phyloP scores from a whole-genome alignment of 2,797 vertebrate species.

The Hyperoplus immaculatus region DNA sequence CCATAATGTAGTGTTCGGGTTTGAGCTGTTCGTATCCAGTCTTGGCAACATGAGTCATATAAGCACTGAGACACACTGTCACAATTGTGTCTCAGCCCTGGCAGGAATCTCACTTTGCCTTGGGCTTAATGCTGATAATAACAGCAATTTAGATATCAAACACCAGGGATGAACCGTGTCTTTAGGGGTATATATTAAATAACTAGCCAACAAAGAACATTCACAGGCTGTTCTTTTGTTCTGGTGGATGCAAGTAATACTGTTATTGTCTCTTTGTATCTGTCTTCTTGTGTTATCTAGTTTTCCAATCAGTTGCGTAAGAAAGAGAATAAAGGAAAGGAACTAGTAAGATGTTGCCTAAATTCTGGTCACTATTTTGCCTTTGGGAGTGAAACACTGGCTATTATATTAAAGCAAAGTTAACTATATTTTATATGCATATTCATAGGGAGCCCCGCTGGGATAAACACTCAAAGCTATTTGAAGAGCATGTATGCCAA shows the following conservation, averaged over 20 bases:
- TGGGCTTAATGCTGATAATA: conserved; percentile 31
- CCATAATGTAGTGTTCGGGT: conserved; percentile 16
- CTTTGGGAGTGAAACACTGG: conserved; percentile 31
- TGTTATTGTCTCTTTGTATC: conserved; percentile 9
- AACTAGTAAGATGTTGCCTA: not conserved
- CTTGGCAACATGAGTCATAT: conserved; percentile 53
- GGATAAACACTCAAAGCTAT: conserved; percentile 45
- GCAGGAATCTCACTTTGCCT: conserved; percentile 43
- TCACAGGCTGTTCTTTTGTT: conserved; percentile 14
- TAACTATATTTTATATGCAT: conserved; percentile 29
- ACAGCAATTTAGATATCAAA: conserved; percentile 25
- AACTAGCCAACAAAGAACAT: conserved; percentile 25
- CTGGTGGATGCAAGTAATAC: conserved; percentile 20
- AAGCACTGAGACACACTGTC: conserved; percentile 35
- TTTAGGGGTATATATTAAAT: conserved; percentile 18
- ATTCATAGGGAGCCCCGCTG: conserved; percentile 40
- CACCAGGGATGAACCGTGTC: conserved; percentile 26
- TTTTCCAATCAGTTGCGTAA: not conserved
- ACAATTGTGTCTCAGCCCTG: conserved; percentile 21
- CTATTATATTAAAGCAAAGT: conserved; percentile 45
- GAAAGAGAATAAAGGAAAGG: conserved; percentile 1
- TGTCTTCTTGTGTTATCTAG: not conserved
- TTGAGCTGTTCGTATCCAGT: conserved; percentile 41
- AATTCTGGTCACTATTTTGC: conserved; percentile 50
- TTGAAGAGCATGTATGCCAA: conserved; percentile 10